Conservation (phyloP, 2,797 vertebrate species). For the Sandelia bainsii region DNA sequence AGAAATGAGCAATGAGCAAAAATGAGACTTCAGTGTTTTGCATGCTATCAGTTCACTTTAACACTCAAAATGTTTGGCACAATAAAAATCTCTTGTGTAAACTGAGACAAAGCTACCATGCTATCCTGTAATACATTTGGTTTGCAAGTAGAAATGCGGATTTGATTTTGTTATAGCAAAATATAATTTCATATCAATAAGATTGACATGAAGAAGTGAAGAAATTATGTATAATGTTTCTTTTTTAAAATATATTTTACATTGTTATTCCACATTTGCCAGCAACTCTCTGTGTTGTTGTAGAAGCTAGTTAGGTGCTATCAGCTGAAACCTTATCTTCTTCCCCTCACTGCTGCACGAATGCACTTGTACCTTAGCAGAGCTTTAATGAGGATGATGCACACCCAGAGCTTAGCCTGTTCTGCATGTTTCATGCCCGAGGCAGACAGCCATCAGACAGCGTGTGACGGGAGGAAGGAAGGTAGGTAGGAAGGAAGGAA, state of each 20-base stretch:
- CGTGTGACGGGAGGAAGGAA: slow-evolving; percentile 16
- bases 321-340: slow-evolving; percentile 37
- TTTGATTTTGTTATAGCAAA: neutral
- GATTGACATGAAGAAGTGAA: neutral
- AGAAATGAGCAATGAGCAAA: too few relatives aligned
- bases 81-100: too few relatives aligned
- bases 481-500: slow-evolving; percentile 1
- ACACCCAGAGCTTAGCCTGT: slow-evolving; percentile 17
- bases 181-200: neutral
- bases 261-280: slow-evolving; percentile 1
- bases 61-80: too few relatives aligned
- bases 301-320: slow-evolving; percentile 24
- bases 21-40: too few relatives aligned
- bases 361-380: slow-evolving; percentile 24
- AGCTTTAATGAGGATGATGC: slow-evolving; percentile 58
- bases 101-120: too few relatives aligned
- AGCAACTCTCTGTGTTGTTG: neutral
- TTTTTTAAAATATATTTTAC: too few relatives aligned
- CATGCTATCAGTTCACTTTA: too few relatives aligned
- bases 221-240: neutral
- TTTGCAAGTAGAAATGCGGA: neutral
- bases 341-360: slow-evolving; percentile 25
- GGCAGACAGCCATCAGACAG: slow-evolving; percentile 33
- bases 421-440: slow-evolving; percentile 31
- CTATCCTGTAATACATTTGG: too few relatives aligned